Conservation (phyloP, 1,140 invertebrate genomes). For the Neotoxoptera formosana region DNA sequence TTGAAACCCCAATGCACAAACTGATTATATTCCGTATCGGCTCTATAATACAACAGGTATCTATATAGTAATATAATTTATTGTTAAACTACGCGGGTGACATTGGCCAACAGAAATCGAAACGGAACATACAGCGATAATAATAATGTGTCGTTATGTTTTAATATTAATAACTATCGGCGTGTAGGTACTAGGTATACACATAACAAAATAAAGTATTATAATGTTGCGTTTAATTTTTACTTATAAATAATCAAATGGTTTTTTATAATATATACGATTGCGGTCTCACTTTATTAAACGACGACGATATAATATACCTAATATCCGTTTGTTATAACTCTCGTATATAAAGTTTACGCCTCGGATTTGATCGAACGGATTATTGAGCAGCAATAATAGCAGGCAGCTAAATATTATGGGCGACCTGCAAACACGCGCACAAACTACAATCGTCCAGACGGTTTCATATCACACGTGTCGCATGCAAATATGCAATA, state of each 20-base stretch:
- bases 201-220: neutral
- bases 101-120: neutral
- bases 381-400: neutral
- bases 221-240: neutral
- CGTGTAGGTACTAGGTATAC: neutral
- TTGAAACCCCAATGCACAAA: slow-evolving; percentile 2
- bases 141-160: neutral
- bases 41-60: neutral
- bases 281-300: neutral
- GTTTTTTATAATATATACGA: no score
- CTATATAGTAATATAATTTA: slow-evolving; percentile 10
- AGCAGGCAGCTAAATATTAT: no score
- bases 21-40: neutral
- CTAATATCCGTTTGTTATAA: no score
- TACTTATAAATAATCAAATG: neutral
- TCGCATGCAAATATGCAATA: no score
- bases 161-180: neutral
- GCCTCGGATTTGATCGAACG: neutral
- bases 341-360: no score
- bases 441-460: neutral
- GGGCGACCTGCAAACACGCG: no score
- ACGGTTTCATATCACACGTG: no score
- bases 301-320: no score
- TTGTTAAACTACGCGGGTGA: neutral
- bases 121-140: neutral